Percentiles rank a stretch among this genome's conserved stretches.
Evolutionary conservation across 1,140 invertebrate genomes (phyloP).

Genomic region (Drosophila tani): DNA sequence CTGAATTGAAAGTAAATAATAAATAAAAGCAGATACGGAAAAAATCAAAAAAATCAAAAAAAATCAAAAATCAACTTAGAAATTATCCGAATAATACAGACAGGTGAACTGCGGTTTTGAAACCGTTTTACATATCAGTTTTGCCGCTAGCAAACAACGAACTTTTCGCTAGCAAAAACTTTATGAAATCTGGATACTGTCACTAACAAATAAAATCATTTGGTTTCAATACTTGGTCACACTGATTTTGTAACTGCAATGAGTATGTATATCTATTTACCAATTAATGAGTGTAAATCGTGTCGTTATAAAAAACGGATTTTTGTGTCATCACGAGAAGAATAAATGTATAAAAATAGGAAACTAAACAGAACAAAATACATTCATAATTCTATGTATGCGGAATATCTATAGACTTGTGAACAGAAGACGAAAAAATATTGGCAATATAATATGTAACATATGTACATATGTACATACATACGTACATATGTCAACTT

Average conservation of each 20-base stretch:
- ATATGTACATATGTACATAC: conserved; percentile 7
- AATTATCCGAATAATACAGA: too few relatives aligned
- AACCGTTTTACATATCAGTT: too few relatives aligned
- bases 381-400: neutral
- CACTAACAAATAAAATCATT: neutral
- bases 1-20: neutral
- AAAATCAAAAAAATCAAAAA: too few relatives aligned
- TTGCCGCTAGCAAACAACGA: too few relatives aligned
- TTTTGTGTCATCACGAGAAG: conserved; percentile 14
- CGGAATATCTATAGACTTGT: neutral
- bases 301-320: conserved; percentile 26
- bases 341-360: conserved; percentile 12
- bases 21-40: too few relatives aligned
- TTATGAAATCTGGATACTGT: too few relatives aligned
- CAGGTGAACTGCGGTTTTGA: too few relatives aligned
- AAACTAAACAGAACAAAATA: neutral
- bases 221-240: neutral
- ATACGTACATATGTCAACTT: conserved; percentile 3
- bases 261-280: conserved; percentile 49
- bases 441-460: conserved; percentile 18
- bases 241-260: conserved; percentile 35
- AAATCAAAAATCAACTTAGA: too few relatives aligned
- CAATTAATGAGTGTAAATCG: conserved; percentile 28
- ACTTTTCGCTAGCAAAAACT: too few relatives aligned
- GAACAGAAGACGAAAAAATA: neutral